phyloP scores from a whole-genome alignment of 2,113 vertebrate genomes.

The Gymnarchus niloticus region DNA sequence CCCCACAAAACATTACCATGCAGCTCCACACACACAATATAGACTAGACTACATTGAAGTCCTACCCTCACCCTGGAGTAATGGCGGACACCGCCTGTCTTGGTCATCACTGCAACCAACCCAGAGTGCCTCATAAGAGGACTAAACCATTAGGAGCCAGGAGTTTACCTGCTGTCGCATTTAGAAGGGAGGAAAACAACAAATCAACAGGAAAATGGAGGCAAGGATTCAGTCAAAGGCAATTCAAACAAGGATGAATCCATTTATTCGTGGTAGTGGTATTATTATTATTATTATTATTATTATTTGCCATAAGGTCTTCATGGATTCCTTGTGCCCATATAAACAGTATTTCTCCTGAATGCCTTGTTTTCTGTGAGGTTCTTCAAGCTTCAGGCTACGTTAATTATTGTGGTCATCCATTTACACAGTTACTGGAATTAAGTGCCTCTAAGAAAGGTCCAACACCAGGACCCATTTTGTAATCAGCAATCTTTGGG shows the following conservation, averaged over 20 bases:
- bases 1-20: background rate
- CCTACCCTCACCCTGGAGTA: background rate
- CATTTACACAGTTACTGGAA: background rate
- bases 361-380: background rate
- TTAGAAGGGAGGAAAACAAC: background rate
- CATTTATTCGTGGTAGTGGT: no score
- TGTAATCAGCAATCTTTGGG: background rate
- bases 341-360: background rate
- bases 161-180: background rate
- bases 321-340: background rate
- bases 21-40: no score
- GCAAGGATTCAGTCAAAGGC: background rate
- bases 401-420: background rate
- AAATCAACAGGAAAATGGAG: background rate
- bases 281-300: conserved; percentile 9
- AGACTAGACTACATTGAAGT: background rate
- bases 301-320: no score
- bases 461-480: background rate
- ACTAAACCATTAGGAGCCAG: background rate
- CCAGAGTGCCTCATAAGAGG: background rate
- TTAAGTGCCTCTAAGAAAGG: background rate
- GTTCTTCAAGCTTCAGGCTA: background rate
- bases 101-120: background rate
- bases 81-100: background rate
- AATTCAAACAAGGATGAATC: background rate